Evolutionary conservation across 2,797 vertebrate species (phyloP).

Genomic region (Heterohyrax brucei): DNA sequence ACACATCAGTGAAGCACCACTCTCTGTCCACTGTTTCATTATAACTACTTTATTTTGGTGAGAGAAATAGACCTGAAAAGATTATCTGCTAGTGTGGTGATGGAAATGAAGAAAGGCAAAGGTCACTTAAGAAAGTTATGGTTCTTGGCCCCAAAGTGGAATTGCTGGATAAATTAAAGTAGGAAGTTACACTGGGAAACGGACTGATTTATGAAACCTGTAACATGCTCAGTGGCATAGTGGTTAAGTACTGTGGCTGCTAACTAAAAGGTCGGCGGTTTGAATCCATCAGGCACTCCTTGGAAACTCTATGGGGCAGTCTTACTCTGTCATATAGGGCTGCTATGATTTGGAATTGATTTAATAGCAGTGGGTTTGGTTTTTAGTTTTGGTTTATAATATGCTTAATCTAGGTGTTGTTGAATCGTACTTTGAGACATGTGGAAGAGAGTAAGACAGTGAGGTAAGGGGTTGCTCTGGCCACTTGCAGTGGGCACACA

Average conservation of each 20-base stretch:
- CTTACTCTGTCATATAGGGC: too few relatives aligned
- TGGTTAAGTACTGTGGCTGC: too few relatives aligned
- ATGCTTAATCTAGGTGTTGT: not conserved
- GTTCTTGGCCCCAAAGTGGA: not conserved
- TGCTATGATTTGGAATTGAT: too few relatives aligned
- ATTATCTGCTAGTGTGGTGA: not conserved
- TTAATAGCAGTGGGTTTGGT: too few relatives aligned
- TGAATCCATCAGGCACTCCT: too few relatives aligned
- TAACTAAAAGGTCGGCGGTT: too few relatives aligned
- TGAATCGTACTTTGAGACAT: not conserved
- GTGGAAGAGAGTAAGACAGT: not conserved
- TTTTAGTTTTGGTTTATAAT: too few relatives aligned
- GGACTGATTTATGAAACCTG: not conserved
- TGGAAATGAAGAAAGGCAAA: slow-evolving; percentile 31
- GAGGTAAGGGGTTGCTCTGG: not conserved
- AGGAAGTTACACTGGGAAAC: not conserved
- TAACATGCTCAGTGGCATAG: not conserved
- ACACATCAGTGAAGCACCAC: not conserved
- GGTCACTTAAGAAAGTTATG: not conserved
- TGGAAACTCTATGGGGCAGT: too few relatives aligned
- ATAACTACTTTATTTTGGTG: slow-evolving; percentile 38
- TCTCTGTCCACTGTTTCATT: not conserved
- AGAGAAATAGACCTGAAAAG: not conserved
- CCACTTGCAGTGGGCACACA: not conserved
- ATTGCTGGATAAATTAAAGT: slow-evolving; percentile 20